phyloP scores from a whole-genome alignment of 92 coral and sea anemone genomes.

The Pocillopora meandrina region DNA sequence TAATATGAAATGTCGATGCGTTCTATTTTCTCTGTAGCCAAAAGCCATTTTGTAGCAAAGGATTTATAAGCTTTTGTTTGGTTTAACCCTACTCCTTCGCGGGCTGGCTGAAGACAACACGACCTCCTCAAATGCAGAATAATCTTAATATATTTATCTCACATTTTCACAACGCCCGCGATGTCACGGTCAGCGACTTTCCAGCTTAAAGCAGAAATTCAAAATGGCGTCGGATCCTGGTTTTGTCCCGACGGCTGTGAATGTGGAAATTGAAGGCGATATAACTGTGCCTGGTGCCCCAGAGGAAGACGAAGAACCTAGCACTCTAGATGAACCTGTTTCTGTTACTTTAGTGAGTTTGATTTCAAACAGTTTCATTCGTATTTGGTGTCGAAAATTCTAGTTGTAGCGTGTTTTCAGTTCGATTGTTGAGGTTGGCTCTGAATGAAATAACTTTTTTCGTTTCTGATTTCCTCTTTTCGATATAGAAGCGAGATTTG shows the following conservation, averaged over 20 bases:
- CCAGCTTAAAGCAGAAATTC: slow-evolving; percentile 55
- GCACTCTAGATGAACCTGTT: slow-evolving; percentile 96
- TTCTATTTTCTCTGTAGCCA: too few species aligned
- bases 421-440: not conserved
- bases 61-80: too few species aligned
- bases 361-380: not conserved
- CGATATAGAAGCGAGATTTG: slow-evolving; percentile 82
- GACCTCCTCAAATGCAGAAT: too few species aligned
- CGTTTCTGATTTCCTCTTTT: slow-evolving; percentile 4
- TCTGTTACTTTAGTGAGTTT: slow-evolving; percentile 83
- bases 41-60: too few species aligned
- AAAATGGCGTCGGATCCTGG: slow-evolving; percentile 94
- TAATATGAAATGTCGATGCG: too few species aligned
- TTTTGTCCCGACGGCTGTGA: slow-evolving; percentile 82
- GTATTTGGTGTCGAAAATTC: not conserved
- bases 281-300: slow-evolving; percentile 99
- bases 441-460: not conserved
- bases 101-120: not conserved
- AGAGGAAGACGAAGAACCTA: slow-evolving; percentile 92
- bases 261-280: slow-evolving; percentile 98
- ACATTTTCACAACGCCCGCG: not conserved
- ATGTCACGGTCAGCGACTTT: slow-evolving; percentile 43
- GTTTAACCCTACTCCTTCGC: not conserved
- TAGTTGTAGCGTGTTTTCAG: not conserved
- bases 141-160: too few species aligned